Base-by-base conservation (phyloP, 2,888 invertebrate species). In the Tineola bisselliella region DNA sequence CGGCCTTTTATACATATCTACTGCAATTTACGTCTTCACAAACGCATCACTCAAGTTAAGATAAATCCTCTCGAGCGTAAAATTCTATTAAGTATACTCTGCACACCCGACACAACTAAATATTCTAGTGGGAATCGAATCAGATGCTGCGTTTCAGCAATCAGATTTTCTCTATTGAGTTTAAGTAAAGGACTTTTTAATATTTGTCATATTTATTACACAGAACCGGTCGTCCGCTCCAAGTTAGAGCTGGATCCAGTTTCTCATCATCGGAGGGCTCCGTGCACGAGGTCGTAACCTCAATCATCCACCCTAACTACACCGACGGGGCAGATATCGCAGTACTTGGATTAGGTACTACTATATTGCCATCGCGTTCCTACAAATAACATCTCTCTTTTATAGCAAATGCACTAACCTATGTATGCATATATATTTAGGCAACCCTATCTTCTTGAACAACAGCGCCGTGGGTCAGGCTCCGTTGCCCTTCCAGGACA, bases 401-500 rank as follows among this genome's bases (percentile, higher is more conserved):
- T 2, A 25, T 25, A 4, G 25, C 25, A 6, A 25, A 6, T 25
- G 4, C 25, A 25, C 25, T 25, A 25, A 25, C 25, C 6, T 4
- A 25, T 25, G 2, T 4, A 25, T 2, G 25, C 25, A 25, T 25
- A 25, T n/a, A 25, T 48, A 5, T 48, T 48, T 15, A 48, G 48
- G 19, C 13, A 33, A 17, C 15, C 60, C 60, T 8, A 48, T 60
- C 4, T 8, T 5, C 6, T 18, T 60, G 31, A 48, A 48, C 48
- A 15, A 31, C 25, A 19, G 13, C 10, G 13, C 48, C 1, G 60
- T 48, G 12, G 60, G 30, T 17, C 60, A 31, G 31, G 60, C 60
- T 30, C 60, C 60, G 5, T 13, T 60, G 6, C 60, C 60, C 3
- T 60, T 60, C 15, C 48, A 60, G 17, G 60, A 60, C 12, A 60